phyloP scores from a whole-genome alignment of 2,888 invertebrate genomes.

The Meghimatium bilineatum region DNA sequence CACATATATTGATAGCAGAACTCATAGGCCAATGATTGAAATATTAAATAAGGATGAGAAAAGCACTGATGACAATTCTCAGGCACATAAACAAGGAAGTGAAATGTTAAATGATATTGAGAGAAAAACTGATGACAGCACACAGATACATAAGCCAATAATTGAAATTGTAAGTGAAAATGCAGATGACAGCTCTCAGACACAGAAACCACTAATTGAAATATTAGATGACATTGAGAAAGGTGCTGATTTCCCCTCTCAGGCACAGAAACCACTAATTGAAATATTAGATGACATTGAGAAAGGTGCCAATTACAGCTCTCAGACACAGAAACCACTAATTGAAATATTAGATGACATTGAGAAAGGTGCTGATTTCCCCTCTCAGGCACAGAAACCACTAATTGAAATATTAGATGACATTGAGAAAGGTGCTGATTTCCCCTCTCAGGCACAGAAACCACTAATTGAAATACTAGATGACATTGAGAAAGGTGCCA shows the following conservation, averaged over 20 bases:
- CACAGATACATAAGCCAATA: neutral
- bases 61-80: neutral
- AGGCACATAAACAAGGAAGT: slow-evolving; percentile 17
- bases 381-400: slow-evolving; percentile 1
- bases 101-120: slow-evolving; percentile 27
- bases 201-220: slow-evolving; percentile 66
- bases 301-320: too few relatives aligned
- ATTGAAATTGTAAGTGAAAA: neutral
- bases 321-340: neutral
- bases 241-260: neutral
- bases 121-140: neutral
- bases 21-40: slow-evolving; percentile 61
- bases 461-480: slow-evolving; percentile 32
- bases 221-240: slow-evolving; percentile 50
- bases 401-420: slow-evolving; percentile 32
- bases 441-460: neutral
- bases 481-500: neutral
- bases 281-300: slow-evolving; percentile 56
- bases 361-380: neutral
- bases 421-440: neutral
- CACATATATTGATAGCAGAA: slow-evolving; percentile 46
- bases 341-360: neutral
- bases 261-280: slow-evolving; percentile 58
- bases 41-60: slow-evolving; percentile 50
- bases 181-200: slow-evolving; percentile 49